Evolutionary conservation across 2,797 vertebrate genomes (phyloP).

Genomic region (Urocyon cinereoargenteus): DNA sequence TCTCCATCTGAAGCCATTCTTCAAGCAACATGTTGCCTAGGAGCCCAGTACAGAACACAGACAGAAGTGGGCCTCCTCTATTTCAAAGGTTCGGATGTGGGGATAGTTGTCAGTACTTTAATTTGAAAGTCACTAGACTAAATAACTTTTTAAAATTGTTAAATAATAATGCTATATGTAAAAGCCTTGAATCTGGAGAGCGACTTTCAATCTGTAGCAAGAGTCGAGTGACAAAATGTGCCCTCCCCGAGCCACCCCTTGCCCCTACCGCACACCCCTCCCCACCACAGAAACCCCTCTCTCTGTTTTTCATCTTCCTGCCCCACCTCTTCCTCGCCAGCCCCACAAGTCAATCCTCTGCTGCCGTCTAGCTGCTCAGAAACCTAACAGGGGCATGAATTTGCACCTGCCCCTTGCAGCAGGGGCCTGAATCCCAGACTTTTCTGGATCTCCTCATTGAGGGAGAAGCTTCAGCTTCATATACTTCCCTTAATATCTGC

Average conservation of each 20-base stretch:
- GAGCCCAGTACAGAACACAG: not conserved
- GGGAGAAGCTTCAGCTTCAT: not conserved
- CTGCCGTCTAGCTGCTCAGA: not conserved
- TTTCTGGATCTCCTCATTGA: not conserved
- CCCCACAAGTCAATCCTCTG: not conserved
- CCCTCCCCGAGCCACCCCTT: no score
- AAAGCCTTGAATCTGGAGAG: not conserved
- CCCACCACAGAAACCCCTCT: not conserved
- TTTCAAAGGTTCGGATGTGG: not conserved
- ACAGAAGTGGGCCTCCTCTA: not conserved
- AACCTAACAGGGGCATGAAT: fast-evolving
- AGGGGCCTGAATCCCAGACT: not conserved
- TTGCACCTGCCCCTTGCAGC: not conserved
- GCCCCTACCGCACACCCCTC: fast-evolving
- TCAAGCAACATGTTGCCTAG: not conserved
- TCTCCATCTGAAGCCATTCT: slow-evolving; percentile 7
- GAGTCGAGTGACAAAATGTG: not conserved
- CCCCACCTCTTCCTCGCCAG: fast-evolving
- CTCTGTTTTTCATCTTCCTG: not conserved
- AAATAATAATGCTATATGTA: not conserved
- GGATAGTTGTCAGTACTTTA: not conserved
- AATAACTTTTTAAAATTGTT: not conserved
- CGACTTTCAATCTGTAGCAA: not conserved
- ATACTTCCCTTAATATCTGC: not conserved
- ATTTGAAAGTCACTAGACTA: not conserved